Conservation (phyloP, 2,888 invertebrate genomes). For the Patella depressa region DNA sequence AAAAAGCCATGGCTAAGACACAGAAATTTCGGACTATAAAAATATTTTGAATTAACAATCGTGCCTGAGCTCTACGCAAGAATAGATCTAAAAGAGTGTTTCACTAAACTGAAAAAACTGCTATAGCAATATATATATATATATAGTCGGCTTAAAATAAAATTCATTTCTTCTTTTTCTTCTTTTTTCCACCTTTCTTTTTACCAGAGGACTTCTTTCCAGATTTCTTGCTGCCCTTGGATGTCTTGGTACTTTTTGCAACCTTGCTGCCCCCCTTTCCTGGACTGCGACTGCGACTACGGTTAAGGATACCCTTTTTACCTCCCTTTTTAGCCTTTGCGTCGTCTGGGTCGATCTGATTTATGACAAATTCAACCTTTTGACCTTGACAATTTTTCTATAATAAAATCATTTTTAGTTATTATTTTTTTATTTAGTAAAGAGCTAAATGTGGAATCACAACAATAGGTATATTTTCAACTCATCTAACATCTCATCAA, state of each 20-base stretch:
- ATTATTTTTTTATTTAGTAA: too few species aligned
- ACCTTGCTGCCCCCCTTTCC: conserved; percentile 37
- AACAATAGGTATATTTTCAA: too few species aligned
- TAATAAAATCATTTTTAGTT: too few species aligned
- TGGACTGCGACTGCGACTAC: conserved; percentile 35
- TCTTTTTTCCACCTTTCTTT: conserved; percentile 51
- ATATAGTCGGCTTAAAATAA: neutral
- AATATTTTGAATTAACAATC: too few species aligned
- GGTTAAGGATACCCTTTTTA: conserved; percentile 25
- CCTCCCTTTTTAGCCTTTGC: conserved; percentile 46
- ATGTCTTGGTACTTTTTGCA: conserved; percentile 34
- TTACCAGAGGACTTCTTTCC: conserved; percentile 42
- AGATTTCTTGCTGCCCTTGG: conserved; percentile 35
- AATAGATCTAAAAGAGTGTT: too few species aligned
- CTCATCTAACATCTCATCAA: too few species aligned
- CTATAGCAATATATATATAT: neutral
- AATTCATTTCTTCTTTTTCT: conserved; percentile 41
- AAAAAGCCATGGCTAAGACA: too few species aligned
- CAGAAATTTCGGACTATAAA: too few species aligned
- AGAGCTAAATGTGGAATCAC: too few species aligned
- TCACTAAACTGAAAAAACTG: too few species aligned
- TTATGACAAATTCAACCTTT: conserved; percentile 60
- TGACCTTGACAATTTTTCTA: conserved; percentile 66
- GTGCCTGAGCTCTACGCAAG: too few species aligned
- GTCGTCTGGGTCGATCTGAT: conserved; percentile 42